Evolutionary conservation across 2,888 invertebrate species (phyloP), one percentile per base, ranked within the genome.

Genomic region (Metalampra italica): DNA sequence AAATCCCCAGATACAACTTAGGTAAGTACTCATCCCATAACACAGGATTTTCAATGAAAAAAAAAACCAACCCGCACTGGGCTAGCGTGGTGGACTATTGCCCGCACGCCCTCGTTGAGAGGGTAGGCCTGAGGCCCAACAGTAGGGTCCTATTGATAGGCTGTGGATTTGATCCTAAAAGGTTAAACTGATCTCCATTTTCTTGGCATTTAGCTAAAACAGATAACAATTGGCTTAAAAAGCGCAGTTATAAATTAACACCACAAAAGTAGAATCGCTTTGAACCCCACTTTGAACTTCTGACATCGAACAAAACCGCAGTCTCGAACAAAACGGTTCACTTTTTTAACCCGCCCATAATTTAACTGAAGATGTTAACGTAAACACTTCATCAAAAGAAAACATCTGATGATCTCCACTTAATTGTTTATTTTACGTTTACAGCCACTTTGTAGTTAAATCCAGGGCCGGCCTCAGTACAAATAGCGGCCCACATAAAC

Each of bases 371-470:
- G 38, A 38, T 14, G 34, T 36, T 43, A 47, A 22, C 22, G 22
- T 46, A 50, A 50, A 50, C 47, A 51, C 38, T 50, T 15, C 44
- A 47, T 45, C 49, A 49, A 45, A 47, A 22, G 45, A 29, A 36
- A 41, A 29, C 41, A 34, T 43, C 46, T 12, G 50, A 53, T 55
- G 56, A 58, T 59, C 48, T 47, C 37, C 40, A 37, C 45, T 47
- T 56, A 50, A 53, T 52, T 64, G 75, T 75, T 69, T 65, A 66
- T 57, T 49, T 59, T 55, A 50, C 53, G 43, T 57, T 59, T 47
- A 53, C 56, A 38, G 48, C 56, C 62, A 60, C 62, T 62, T 62
- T 62, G 61, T 62, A 58, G 57, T 62, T 56, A 50, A 55, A 40
- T 22, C 47, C 22, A 22, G 22, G 22, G 22, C 22, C 5, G 22